Conservation (phyloP, 2,113 vertebrate genomes). For the Coracopsis vasa region DNA sequence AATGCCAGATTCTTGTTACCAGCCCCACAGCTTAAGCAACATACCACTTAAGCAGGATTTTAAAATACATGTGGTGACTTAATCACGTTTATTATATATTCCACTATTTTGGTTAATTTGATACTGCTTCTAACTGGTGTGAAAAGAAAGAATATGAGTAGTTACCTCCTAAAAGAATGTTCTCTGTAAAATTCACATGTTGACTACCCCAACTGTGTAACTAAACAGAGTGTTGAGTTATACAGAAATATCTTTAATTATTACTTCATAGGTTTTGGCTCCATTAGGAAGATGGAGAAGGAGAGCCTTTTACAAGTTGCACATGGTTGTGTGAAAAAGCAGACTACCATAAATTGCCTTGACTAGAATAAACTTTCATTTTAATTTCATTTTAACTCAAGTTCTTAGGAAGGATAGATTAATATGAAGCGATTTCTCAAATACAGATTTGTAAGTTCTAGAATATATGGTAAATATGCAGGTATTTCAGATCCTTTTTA, state of each 20-base stretch:
- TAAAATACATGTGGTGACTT: background rate
- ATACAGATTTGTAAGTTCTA: slow-evolving; percentile 60
- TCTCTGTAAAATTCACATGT: slow-evolving; percentile 52
- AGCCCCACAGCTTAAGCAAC: background rate
- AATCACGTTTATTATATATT: background rate
- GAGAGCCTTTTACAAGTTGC: background rate
- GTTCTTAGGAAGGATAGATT: slow-evolving; percentile 14
- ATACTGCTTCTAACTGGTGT: slow-evolving; percentile 23
- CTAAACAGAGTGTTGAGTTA: background rate
- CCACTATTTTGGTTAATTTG: background rate
- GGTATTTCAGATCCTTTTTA: slow-evolving; percentile 61
- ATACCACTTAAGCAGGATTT: background rate
- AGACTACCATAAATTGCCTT: slow-evolving; percentile 31
- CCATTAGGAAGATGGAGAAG: background rate
- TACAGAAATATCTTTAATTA: slow-evolving; percentile 41
- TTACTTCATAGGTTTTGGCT: background rate
- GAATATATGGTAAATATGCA: slow-evolving; percentile 52
- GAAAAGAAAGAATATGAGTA: background rate
- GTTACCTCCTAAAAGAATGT: slow-evolving; percentile 36
- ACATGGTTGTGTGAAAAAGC: slow-evolving; percentile 21
- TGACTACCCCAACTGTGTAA: slow-evolving; percentile 1
- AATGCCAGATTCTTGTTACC: background rate
- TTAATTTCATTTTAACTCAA: slow-evolving; percentile 56
- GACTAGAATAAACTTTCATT: slow-evolving; percentile 17
- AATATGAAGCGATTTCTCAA: slow-evolving; percentile 57